phyloP scores from a whole-genome alignment of 2,888 invertebrate species.

The Eilema griseolum region DNA sequence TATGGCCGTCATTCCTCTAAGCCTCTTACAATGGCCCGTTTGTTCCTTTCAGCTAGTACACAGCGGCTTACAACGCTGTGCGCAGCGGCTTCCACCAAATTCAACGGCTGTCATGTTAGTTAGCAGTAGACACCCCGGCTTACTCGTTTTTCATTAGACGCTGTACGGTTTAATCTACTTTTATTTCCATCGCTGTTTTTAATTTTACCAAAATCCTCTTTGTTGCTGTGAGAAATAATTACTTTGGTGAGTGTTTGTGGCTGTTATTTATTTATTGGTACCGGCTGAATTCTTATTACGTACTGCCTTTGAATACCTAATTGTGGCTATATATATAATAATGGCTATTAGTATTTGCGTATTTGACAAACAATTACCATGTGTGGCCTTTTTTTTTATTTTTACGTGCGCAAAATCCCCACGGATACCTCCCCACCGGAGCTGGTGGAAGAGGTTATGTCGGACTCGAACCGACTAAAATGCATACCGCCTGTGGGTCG shows the following conservation, averaged over 20 bases:
- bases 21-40: slow-evolving; percentile 29
- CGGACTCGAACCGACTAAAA: too few relatives aligned
- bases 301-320: too few relatives aligned
- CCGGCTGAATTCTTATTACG: neutral
- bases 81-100: slow-evolving; percentile 18
- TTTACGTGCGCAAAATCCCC: too few relatives aligned
- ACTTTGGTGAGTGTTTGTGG: slow-evolving; percentile 19
- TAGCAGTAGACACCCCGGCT: slow-evolving; percentile 23
- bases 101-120: slow-evolving; percentile 33
- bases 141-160: slow-evolving; percentile 41
- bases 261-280: slow-evolving; percentile 32
- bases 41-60: slow-evolving; percentile 28
- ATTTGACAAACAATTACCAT: too few relatives aligned
- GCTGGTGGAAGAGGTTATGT: too few relatives aligned
- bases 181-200: slow-evolving; percentile 37
- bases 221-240: slow-evolving; percentile 35
- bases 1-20: slow-evolving; percentile 18
- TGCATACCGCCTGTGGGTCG: too few relatives aligned
- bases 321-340: too few relatives aligned
- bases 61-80: slow-evolving; percentile 22
- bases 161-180: slow-evolving; percentile 35
- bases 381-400: too few relatives aligned
- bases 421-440: too few relatives aligned
- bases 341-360: too few relatives aligned
- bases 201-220: slow-evolving; percentile 43